Evolutionary conservation across 2,888 invertebrate species (phyloP), one percentile per base, ranked within the genome.

Genomic region (Dicycla oo): DNA sequence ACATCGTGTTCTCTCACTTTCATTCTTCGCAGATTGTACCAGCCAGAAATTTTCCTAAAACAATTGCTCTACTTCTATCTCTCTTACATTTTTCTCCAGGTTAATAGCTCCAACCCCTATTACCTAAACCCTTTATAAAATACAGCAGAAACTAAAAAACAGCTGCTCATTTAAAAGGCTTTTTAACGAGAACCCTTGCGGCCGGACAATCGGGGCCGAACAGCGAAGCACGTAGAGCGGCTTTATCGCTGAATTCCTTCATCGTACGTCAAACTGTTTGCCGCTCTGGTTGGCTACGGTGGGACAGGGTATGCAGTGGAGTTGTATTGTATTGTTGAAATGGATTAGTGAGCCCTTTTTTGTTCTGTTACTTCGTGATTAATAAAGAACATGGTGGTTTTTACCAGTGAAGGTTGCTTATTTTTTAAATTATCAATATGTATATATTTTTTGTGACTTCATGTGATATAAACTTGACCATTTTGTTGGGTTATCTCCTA

Each of bases 241-340:
- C 64, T 86, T 89, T 92, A 92, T 92, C 89, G 80, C 75, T 61
- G 80, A 81, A 85, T 87, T 84, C 88, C 87, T 88, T 91, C 90
- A 87, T 89, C 88, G 90, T 91, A 90, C 87, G 90, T 92, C 91
- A 91, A 90, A 90, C 86, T 83, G 85, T 84, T 86, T 81, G 87
- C 84, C 74, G 82, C 80, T 81, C 80, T 81, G 85, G 81, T 86
- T 84, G 79, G 82, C 75, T 81, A 72, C 70, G 61, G 71, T 63
- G 3, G 87, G 26, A 86, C 72, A 88, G 63, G 5, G 71, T 67
- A 75, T 62, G 53, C 60, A 15, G 20, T 87, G 51, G 91, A 91
- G 85, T 75, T 10, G 69, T 15, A 30, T 61, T 45, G 0, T n/a
- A n/a, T 8, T 45, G 15, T 15, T 34, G 6, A 8, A 62, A 62